phyloP scores from a whole-genome alignment of 2,113 vertebrate species.

The Fukomys damarensis region DNA sequence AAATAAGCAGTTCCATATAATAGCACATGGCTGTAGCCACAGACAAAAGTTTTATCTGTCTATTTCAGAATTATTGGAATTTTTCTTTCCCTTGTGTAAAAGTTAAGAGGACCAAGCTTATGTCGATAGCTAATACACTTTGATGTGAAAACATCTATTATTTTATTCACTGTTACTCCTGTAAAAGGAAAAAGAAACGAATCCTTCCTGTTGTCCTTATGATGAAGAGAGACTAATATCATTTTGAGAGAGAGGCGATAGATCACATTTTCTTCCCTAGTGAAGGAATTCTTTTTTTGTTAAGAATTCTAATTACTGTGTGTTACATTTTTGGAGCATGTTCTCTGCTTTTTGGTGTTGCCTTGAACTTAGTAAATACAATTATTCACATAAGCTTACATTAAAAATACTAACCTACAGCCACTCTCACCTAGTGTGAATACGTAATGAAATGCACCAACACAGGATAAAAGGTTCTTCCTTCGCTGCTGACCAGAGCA shows the following conservation, averaged over 20 bases:
- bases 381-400: constrained; percentile 49
- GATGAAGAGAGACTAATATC: constrained; percentile 70
- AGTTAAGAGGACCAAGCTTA: constrained; percentile 68
- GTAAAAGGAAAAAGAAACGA: constrained; percentile 62
- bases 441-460: constrained; percentile 46
- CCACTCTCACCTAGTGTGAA: constrained; percentile 38
- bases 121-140: constrained; percentile 66
- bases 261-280: constrained; percentile 62
- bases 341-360: constrained; percentile 54
- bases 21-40: constrained; percentile 60
- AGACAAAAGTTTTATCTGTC: constrained; percentile 80
- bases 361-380: constrained; percentile 60
- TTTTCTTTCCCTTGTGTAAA: constrained; percentile 72
- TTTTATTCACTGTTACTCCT: constrained; percentile 70
- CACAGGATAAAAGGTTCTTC: neutral
- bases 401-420: constrained; percentile 66
- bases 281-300: constrained; percentile 65
- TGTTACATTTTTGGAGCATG: constrained; percentile 57
- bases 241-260: constrained; percentile 64
- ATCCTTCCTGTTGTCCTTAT: constrained; percentile 59
- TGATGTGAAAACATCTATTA: constrained; percentile 71
- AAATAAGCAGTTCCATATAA: constrained; percentile 82
- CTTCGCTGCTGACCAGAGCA: constrained; percentile 21
- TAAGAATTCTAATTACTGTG: constrained; percentile 73
- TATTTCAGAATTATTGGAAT: constrained; percentile 83